These are phyloP conservation scores for Strigamia crassipes DNA, from an alignment of 2,888 invertebrate species.

Conservation along the genomic window DNA sequence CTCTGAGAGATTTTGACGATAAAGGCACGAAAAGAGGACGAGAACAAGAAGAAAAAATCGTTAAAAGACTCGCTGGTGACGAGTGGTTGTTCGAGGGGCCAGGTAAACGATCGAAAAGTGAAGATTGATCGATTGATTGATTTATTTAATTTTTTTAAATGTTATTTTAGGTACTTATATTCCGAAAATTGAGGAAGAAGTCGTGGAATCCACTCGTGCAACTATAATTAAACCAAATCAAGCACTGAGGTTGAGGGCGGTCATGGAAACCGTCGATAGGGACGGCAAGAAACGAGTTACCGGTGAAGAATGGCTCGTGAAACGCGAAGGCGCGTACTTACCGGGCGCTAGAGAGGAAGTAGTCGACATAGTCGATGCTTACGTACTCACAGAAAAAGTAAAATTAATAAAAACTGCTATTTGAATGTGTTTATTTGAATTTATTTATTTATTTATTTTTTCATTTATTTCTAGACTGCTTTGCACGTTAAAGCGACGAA, in stretches of 20 bases:
- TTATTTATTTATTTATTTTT: no score
- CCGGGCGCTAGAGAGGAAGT: constrained; percentile 64
- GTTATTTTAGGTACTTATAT: constrained; percentile 61
- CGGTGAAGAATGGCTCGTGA: constrained; percentile 63
- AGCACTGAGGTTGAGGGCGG: constrained; percentile 61
- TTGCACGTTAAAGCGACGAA: constrained; percentile 60
- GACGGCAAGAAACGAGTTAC: constrained; percentile 54
- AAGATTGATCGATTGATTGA: background rate
- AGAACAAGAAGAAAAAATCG: constrained; percentile 58
- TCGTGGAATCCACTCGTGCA: constrained; percentile 60
- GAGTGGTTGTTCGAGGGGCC: constrained; percentile 63
- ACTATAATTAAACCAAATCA: constrained; percentile 61
- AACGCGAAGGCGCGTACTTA: constrained; percentile 61
- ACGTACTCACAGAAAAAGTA: constrained; percentile 63
- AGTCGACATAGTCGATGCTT: constrained; percentile 61
- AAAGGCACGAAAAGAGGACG: constrained; percentile 58
- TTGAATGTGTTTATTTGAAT: no score
- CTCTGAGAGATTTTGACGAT: constrained; percentile 60
- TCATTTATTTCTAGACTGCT: constrained; percentile 58
- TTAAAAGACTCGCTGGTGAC: constrained; percentile 60
- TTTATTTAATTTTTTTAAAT: constrained; percentile 1
- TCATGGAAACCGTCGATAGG: constrained; percentile 60
- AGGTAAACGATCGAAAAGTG: constrained; percentile 50
- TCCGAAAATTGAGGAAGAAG: constrained; percentile 61
- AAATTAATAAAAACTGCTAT: no score